These are phyloP conservation scores for Microchrysa polita DNA, from an alignment of 2,888 invertebrate species.

Conservation along the genomic window DNA sequence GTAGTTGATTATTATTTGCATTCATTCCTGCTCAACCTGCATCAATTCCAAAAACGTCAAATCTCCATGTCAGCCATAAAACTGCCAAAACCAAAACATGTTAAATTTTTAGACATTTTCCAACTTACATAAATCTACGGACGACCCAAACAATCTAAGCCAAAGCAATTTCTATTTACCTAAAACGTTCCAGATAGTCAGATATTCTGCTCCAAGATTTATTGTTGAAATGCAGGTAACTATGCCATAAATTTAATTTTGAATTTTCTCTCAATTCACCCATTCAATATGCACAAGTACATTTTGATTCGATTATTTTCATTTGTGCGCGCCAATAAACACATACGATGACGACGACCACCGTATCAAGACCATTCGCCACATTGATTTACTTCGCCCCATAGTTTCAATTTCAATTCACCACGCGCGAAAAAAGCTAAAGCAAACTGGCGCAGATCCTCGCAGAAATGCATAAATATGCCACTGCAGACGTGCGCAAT, in stretches of 20 bases:
- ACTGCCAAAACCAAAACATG: too few relatives aligned
- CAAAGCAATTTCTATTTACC: too few relatives aligned
- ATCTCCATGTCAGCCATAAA: too few relatives aligned
- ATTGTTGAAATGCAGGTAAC: constrained; percentile 28
- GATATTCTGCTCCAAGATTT: constrained; percentile 13
- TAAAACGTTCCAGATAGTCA: too few relatives aligned
- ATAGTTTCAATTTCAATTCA: constrained; percentile 8
- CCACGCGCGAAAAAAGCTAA: too few relatives aligned
- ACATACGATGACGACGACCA: background rate
- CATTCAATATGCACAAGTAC: constrained; percentile 29
- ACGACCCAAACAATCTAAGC: too few relatives aligned
- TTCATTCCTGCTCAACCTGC: too few relatives aligned
- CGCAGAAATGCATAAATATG: constrained; percentile 4
- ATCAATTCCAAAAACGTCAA: too few relatives aligned
- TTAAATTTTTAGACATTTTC: too few relatives aligned
- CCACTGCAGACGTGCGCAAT: background rate
- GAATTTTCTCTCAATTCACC: background rate
- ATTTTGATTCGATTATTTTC: constrained; percentile 26
- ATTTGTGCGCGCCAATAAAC: background rate
- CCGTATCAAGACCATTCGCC: background rate
- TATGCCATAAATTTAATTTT: constrained; percentile 36
- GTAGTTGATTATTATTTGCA: too few relatives aligned
- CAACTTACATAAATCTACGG: too few relatives aligned
- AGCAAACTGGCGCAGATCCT: background rate
- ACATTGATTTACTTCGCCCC: constrained; percentile 22